Percentiles rank a stretch among this genome's conserved stretches.
These are phyloP conservation scores for Tor tambroides DNA, from an alignment of 2,113 vertebrate genomes.

Conservation along the genomic window DNA sequence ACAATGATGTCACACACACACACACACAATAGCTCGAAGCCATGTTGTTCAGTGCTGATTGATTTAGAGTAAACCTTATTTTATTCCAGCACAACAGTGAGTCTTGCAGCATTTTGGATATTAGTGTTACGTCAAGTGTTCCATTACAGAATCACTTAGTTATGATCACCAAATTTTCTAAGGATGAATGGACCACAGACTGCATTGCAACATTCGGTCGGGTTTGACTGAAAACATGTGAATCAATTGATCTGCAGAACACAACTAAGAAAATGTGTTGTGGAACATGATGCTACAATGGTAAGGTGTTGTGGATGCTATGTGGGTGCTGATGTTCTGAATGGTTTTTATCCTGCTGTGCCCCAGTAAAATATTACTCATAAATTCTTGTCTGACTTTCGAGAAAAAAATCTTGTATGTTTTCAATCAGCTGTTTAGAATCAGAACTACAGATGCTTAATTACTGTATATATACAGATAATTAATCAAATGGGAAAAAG, in stretches of 20 bases:
- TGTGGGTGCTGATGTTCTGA: not conserved
- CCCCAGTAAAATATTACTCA: not conserved
- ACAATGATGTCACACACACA: conserved; percentile 11
- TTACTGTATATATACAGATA: not conserved
- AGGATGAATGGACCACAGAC: not conserved
- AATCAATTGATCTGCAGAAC: no score
- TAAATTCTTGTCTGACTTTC: no score
- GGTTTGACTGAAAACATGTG: not conserved
- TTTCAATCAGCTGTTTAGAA: not conserved
- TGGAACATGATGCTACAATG: no score
- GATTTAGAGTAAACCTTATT: not conserved
- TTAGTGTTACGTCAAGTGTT: not conserved
- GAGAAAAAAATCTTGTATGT: no score
- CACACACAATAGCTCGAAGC: conserved; percentile 13
- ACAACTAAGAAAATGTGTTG: no score
- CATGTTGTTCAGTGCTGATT: not conserved
- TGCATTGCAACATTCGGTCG: not conserved
- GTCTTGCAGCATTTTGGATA: not conserved
- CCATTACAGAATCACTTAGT: not conserved
- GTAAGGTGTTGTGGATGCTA: not conserved
- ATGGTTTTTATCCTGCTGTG: not conserved
- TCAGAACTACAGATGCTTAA: not conserved
- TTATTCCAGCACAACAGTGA: conserved; percentile 6
- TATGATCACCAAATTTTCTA: not conserved
- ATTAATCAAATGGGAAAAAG: no score